Evolutionary conservation across 2,888 invertebrate genomes (phyloP).

Genomic region (Ichneumoninae sp.): DNA sequence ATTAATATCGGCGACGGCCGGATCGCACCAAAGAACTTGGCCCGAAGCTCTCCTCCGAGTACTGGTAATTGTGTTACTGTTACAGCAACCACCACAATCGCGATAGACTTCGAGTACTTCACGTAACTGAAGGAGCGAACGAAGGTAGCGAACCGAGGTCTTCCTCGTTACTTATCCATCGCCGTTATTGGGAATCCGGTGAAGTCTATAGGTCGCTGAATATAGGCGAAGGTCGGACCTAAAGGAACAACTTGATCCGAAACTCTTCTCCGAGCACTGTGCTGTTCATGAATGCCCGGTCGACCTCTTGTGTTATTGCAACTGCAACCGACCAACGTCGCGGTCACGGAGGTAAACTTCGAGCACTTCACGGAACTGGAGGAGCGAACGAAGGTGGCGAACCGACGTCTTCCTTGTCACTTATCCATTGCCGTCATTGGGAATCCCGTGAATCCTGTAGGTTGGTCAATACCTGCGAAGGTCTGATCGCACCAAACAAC

Average conservation of each 20-base stretch:
- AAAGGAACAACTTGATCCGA: slow-evolving; percentile 49
- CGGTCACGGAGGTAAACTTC: slow-evolving; percentile 35
- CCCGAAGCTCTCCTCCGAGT: slow-evolving; percentile 34
- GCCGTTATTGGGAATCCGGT: too few species aligned
- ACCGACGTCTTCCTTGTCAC: slow-evolving; percentile 49
- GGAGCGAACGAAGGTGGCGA: slow-evolving; percentile 13
- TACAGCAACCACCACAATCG: slow-evolving; percentile 10
- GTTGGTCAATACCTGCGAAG: slow-evolving; percentile 58
- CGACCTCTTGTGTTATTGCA: too few species aligned
- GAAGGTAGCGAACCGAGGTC: slow-evolving; percentile 40
- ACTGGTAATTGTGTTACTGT: slow-evolving; percentile 62
- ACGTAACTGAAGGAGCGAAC: slow-evolving; percentile 30
- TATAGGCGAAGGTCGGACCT: slow-evolving; percentile 35
- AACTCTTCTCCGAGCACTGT: slow-evolving; percentile 36
- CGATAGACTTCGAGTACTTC: slow-evolving; percentile 37
- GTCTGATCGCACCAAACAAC: slow-evolving; percentile 45
- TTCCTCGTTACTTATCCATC: slow-evolving; percentile 26
- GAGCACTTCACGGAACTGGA: slow-evolving; percentile 48
- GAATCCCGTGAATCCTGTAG: slow-evolving; percentile 40
- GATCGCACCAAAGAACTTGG: slow-evolving; percentile 49
- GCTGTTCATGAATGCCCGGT: too few species aligned
- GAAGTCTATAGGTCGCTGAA: slow-evolving; percentile 40
- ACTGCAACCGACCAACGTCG: neutral
- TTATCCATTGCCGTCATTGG: slow-evolving; percentile 41
- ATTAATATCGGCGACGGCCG: slow-evolving; percentile 50